phyloP scores from a whole-genome alignment of 2,888 invertebrate genomes.

The Nomada fabriciana region DNA sequence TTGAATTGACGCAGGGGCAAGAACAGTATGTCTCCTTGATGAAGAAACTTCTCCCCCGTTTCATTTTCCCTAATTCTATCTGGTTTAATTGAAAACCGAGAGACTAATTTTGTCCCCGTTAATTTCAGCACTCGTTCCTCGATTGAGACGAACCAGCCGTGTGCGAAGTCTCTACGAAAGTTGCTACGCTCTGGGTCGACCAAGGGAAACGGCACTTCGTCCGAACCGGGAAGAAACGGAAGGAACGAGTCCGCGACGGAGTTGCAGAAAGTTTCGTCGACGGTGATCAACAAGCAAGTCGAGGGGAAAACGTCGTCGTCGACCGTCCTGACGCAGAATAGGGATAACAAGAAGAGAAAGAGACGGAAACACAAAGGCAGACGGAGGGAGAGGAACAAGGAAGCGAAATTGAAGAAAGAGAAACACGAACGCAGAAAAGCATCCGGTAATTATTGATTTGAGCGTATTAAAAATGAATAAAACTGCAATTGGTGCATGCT shows the following conservation, averaged over 20 bases:
- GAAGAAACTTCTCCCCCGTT: neutral
- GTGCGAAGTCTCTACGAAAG: slow-evolving; percentile 76
- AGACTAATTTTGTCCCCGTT: slow-evolving; percentile 4
- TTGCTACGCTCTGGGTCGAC: slow-evolving; percentile 75
- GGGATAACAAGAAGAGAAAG: slow-evolving; percentile 76
- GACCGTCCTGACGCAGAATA: slow-evolving; percentile 72
- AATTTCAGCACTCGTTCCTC: slow-evolving; percentile 74
- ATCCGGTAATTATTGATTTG: slow-evolving; percentile 50
- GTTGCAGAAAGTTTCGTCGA: slow-evolving; percentile 69
- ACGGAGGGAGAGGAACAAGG: slow-evolving; percentile 76
- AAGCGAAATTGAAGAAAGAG: slow-evolving; percentile 75
- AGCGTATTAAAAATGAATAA: neutral
- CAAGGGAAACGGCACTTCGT: slow-evolving; percentile 77
- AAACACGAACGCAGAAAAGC: slow-evolving; percentile 76
- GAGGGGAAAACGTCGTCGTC: slow-evolving; percentile 73
- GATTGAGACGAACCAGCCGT: slow-evolving; percentile 78
- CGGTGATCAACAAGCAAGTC: slow-evolving; percentile 66
- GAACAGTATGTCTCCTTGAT: too few relatives aligned
- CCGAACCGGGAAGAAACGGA: slow-evolving; percentile 68
- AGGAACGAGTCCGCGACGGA: slow-evolving; percentile 71
- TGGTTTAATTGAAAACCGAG: neutral
- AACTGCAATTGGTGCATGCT: neutral
- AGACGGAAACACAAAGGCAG: slow-evolving; percentile 78
- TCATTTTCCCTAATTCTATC: neutral
- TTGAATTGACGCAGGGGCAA: too few relatives aligned